These are phyloP conservation scores for Vanessa tameamea DNA, from an alignment of 1,140 invertebrate genomes.

Conservation along the genomic window DNA sequence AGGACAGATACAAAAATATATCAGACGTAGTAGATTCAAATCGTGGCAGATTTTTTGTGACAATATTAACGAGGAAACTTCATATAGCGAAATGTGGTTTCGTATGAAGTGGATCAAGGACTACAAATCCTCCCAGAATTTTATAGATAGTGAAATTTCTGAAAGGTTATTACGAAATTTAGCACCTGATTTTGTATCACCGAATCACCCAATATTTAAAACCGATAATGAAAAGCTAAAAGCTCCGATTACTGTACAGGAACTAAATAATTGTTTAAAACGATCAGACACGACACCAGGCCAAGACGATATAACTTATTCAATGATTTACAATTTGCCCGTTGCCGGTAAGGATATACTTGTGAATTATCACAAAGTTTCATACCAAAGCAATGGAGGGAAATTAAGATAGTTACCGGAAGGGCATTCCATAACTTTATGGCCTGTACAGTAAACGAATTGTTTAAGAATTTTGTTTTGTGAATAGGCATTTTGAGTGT, in stretches of 20 bases:
- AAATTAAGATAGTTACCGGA: too few relatives aligned
- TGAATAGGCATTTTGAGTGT: too few relatives aligned
- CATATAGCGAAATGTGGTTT: slow-evolving; percentile 2
- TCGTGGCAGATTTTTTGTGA: slow-evolving; percentile 7
- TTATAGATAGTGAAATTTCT: background rate
- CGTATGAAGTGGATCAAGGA: slow-evolving; percentile 23
- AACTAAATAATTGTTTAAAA: slow-evolving; percentile 22
- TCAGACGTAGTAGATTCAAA: slow-evolving; percentile 1
- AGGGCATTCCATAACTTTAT: too few relatives aligned
- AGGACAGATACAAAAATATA: background rate
- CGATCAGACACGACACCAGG: slow-evolving; percentile 34
- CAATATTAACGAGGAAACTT: slow-evolving; percentile 3
- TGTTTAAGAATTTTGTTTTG: too few relatives aligned
- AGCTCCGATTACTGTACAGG: background rate
- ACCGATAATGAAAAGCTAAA: background rate
- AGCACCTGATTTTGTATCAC: slow-evolving; percentile 8
- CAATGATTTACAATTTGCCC: slow-evolving; percentile 42
- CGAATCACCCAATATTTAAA: background rate
- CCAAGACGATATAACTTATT: slow-evolving; percentile 43
- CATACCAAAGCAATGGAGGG: slow-evolving; percentile 36
- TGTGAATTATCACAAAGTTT: slow-evolving; percentile 19
- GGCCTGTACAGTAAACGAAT: too few relatives aligned
- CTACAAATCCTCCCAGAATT: background rate
- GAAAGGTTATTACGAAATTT: slow-evolving; percentile 2
- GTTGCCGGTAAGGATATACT: slow-evolving; percentile 18